A percentile compares a stretch with the other conserved stretches of the same genome.
These are phyloP conservation scores for Chiroxiphia lanceolata DNA, from an alignment of 2,797 vertebrate species.

Conservation along the genomic window DNA sequence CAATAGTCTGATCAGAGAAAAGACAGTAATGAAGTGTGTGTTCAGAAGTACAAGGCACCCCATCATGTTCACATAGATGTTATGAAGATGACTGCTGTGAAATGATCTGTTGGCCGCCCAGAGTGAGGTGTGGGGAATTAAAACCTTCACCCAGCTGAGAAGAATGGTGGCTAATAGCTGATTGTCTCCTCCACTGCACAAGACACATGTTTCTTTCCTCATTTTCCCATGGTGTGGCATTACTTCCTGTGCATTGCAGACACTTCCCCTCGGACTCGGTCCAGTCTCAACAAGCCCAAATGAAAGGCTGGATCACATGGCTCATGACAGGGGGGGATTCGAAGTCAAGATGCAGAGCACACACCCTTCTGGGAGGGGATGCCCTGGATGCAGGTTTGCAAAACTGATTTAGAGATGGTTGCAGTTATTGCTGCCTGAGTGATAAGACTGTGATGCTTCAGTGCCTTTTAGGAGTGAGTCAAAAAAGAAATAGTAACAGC, in stretches of 20 bases:
- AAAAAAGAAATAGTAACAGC: conserved; percentile 13
- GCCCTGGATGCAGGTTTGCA: neutral
- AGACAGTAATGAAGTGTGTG: neutral
- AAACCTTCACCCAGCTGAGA: neutral
- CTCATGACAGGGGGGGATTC: accelerated
- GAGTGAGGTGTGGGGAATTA: neutral
- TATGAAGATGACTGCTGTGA: neutral
- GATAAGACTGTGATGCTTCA: neutral
- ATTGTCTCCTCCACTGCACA: neutral
- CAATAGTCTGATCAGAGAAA: conserved; percentile 23
- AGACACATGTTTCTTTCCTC: neutral
- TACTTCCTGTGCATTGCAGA: neutral
- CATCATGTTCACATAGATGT: neutral
- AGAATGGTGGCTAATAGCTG: neutral
- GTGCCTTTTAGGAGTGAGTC: conserved; percentile 1
- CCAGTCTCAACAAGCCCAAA: neutral
- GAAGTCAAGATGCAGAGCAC: accelerated
- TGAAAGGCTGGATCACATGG: neutral
- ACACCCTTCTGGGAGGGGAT: neutral
- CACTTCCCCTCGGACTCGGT: accelerated
- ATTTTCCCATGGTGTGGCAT: neutral
- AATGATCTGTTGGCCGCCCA: neutral
- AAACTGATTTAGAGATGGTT: neutral
- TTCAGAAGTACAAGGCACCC: neutral
- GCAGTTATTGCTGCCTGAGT: neutral